These are phyloP conservation scores for Drosophila borealis DNA, from an alignment of 2,888 invertebrate species.

Conservation along the genomic window DNA sequence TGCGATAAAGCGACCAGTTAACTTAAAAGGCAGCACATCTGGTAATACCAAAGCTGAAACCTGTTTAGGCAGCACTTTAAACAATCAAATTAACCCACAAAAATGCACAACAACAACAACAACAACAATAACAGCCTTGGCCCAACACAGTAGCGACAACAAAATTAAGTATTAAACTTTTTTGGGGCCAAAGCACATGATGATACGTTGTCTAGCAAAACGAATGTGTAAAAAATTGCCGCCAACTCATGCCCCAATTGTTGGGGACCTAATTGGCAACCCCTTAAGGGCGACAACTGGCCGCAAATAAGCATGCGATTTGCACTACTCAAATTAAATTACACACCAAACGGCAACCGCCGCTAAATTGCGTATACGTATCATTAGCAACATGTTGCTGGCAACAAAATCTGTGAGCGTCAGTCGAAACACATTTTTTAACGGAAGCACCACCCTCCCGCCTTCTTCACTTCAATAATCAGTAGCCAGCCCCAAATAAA, in stretches of 20 bases:
- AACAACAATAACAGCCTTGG: conserved; percentile 59
- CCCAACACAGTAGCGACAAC: conserved; percentile 36
- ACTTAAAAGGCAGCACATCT: conserved; percentile 26
- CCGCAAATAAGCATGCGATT: conserved; percentile 29
- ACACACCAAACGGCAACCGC: conserved; percentile 9
- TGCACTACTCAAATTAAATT: conserved; percentile 39
- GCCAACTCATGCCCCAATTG: conserved; percentile 50
- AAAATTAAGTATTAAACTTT: conserved; percentile 15
- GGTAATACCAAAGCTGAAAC: conserved; percentile 41
- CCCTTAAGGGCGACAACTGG: conserved; percentile 9
- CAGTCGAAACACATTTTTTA: background rate
- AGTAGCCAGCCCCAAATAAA: background rate
- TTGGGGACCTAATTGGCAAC: conserved; percentile 26
- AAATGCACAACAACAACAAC: conserved; percentile 31
- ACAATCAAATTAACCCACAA: conserved; percentile 64
- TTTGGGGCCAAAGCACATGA: conserved; percentile 28
- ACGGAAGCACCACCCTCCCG: background rate
- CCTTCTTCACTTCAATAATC: background rate
- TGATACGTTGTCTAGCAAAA: conserved; percentile 13
- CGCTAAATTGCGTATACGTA: conserved; percentile 60
- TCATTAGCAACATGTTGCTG: conserved; percentile 49
- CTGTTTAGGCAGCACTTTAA: conserved; percentile 49
- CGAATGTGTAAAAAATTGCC: conserved; percentile 19
- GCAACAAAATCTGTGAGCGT: conserved; percentile 4
- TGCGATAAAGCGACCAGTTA: conserved; percentile 27